phyloP scores from a whole-genome alignment of 2,797 vertebrate genomes.

The Craterocephalus amniculus region DNA sequence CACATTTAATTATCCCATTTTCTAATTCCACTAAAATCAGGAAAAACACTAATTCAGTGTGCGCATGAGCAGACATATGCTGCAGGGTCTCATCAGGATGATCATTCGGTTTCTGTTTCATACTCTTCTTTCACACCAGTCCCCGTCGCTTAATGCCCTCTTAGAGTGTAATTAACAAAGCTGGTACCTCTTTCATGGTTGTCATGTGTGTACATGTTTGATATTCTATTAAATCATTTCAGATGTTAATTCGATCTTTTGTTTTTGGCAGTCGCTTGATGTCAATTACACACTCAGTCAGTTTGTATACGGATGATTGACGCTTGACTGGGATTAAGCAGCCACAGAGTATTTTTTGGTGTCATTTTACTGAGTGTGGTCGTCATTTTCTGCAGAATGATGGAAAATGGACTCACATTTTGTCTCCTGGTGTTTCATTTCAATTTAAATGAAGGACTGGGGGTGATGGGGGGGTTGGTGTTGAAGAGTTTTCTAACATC shows the following conservation, averaged over 20 bases:
- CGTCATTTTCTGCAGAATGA: constrained; percentile 41
- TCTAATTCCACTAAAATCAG: constrained; percentile 19
- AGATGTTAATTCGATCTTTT: constrained; percentile 66
- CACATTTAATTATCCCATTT: constrained; percentile 57
- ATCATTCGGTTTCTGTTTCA: constrained; percentile 50
- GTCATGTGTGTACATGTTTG: constrained; percentile 37
- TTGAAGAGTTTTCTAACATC: constrained; percentile 59
- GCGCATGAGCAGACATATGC: constrained; percentile 34
- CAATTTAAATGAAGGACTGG: constrained; percentile 49
- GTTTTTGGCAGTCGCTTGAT: constrained; percentile 54
- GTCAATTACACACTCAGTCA: constrained; percentile 59
- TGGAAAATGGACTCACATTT: constrained; percentile 55
- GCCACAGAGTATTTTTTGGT: constrained; percentile 32
- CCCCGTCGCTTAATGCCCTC: not conserved
- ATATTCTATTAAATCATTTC: constrained; percentile 63
- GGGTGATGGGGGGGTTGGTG: not conserved
- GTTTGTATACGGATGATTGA: constrained; percentile 59
- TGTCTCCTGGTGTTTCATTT: constrained; percentile 51
- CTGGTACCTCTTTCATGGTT: constrained; percentile 59
- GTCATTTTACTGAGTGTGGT: constrained; percentile 53
- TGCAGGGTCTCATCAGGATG: constrained; percentile 63
- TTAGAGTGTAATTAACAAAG: constrained; percentile 66
- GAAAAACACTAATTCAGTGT: constrained; percentile 50
- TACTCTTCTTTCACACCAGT: not conserved
- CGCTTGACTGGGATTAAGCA: constrained; percentile 43